These are phyloP conservation scores for Synanthedon tipuliformis DNA, from an alignment of 2,888 invertebrate species.

Conservation along the genomic window DNA sequence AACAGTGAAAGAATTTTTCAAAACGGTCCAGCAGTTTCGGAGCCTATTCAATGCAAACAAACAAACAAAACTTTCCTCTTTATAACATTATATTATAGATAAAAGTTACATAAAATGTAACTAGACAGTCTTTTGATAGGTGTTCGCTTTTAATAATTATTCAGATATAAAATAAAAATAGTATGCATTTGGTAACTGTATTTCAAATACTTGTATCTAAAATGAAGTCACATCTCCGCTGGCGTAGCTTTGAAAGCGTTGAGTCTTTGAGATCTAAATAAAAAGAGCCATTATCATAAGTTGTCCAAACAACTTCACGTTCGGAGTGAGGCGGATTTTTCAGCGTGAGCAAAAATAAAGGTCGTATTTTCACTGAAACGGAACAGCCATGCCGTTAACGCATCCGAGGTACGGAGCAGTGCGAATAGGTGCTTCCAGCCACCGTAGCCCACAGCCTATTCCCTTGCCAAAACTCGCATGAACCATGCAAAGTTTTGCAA, in stretches of 20 bases:
- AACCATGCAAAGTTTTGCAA: conserved; percentile 1
- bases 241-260: neutral
- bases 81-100: too few relatives aligned
- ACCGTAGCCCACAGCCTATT: conserved; percentile 7
- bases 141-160: too few relatives aligned
- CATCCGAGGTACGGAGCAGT: conserved; percentile 23
- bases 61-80: too few relatives aligned
- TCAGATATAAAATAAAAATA: too few relatives aligned
- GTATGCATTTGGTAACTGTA: too few relatives aligned
- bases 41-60: too few relatives aligned
- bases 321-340: conserved; percentile 16
- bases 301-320: neutral
- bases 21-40: too few relatives aligned
- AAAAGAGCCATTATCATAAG: neutral
- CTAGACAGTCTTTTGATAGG: too few relatives aligned
- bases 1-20: too few relatives aligned
- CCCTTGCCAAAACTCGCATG: conserved; percentile 23
- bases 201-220: too few relatives aligned
- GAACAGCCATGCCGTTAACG: conserved; percentile 19
- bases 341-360: conserved; percentile 21
- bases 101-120: too few relatives aligned
- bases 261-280: neutral
- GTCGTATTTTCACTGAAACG: conserved; percentile 10
- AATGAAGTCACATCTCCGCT: too few relatives aligned
- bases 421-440: conserved; percentile 18